Percentiles rank a stretch among this genome's conserved stretches.
phyloP scores from a whole-genome alignment of 2,888 invertebrate species.

The Ennomos quercinarius region DNA sequence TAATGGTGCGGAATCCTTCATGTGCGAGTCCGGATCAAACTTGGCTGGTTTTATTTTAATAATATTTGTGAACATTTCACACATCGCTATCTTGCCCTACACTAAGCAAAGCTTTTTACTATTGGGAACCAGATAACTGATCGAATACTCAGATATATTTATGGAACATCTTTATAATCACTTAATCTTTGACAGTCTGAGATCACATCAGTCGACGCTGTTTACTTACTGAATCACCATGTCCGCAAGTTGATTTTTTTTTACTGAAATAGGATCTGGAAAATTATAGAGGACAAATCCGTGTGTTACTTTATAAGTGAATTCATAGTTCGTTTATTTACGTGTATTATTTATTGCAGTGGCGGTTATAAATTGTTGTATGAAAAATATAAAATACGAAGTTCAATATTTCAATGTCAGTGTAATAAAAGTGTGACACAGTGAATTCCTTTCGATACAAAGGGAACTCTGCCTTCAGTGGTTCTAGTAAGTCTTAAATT shows the following conservation, averaged over 20 bases:
- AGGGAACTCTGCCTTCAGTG: slow-evolving; percentile 10
- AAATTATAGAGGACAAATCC: no score
- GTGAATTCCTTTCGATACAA: slow-evolving; percentile 3
- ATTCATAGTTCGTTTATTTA: background rate
- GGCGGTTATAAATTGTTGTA: background rate
- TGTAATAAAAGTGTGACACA: slow-evolving; percentile 19
- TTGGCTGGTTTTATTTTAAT: no score
- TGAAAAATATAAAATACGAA: slow-evolving; percentile 13
- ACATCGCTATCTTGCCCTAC: no score
- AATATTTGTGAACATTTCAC: no score
- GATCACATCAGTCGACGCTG: slow-evolving; percentile 17
- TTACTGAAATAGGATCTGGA: background rate
- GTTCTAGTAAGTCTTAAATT: slow-evolving; percentile 15
- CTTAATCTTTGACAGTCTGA: slow-evolving; percentile 9
- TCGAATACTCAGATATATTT: no score
- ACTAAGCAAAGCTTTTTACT: no score
- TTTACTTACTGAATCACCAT: slow-evolving; percentile 15
- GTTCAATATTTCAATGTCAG: slow-evolving; percentile 7
- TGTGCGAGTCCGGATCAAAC: no score
- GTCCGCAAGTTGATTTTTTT: slow-evolving; percentile 2
- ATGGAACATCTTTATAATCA: slow-evolving; percentile 1
- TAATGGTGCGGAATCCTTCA: no score
- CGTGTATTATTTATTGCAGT: background rate
- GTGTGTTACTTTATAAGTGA: background rate
- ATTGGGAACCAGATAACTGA: no score